Conservation (phyloP, 2,113 vertebrate species). For the Ptilorrhoa leucosticta region DNA sequence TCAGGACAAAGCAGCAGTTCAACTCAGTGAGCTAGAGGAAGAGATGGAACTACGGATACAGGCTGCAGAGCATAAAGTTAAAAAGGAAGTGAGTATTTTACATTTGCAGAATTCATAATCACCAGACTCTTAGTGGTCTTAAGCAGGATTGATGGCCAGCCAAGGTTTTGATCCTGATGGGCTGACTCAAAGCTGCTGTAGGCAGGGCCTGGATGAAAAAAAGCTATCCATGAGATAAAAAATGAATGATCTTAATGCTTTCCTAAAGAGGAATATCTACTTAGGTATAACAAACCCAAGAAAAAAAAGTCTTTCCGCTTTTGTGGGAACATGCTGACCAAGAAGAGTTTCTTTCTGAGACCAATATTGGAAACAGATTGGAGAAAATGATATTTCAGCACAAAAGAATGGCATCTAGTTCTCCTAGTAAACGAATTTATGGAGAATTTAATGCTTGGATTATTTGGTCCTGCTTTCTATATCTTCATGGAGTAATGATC, state of each 20-base stretch:
- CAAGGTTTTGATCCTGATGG: not conserved
- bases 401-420: not conserved
- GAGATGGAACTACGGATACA: slow-evolving; percentile 96
- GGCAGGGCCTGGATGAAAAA: not conserved
- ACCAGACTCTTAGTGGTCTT: not conserved
- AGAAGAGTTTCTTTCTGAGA: not conserved
- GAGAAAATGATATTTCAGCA: not conserved
- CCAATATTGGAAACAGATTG: not conserved
- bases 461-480: not conserved
- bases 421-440: not conserved
- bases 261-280: not conserved
- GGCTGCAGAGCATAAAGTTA: slow-evolving; percentile 79
- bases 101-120: not conserved
- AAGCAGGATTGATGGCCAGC: not conserved
- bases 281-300: not conserved
- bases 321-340: not conserved
- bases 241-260: not conserved
- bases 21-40: slow-evolving; percentile 92
- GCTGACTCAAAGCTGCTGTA: not conserved
- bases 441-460: not conserved
- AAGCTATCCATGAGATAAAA: not conserved
- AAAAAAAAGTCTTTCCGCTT: not conserved
- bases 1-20: slow-evolving; percentile 91
- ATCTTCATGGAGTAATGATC: not conserved
- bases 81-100: slow-evolving; percentile 80